Evolutionary conservation across 2,888 invertebrate genomes (phyloP), one percentile per base, ranked within the genome.

Genomic region (Epsilonema sp.): DNA sequence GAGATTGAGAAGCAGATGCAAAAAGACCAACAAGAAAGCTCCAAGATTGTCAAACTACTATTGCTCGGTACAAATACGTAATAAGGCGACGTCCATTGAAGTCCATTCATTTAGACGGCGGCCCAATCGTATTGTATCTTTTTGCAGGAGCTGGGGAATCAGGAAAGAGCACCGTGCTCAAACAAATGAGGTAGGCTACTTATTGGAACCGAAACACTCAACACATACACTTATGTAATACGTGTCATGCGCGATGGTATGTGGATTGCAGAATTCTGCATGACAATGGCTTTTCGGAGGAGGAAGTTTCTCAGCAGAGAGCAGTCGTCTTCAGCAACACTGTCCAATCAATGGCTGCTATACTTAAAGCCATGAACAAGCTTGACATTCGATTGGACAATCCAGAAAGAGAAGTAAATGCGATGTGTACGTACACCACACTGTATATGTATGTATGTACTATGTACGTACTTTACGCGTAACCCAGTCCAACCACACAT

Each of bases 251-350:
- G n/a, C n/a, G n/a, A n/a, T n/a, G n/a, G n/a, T n/a, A n/a, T n/a
- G n/a, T n/a, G n/a, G n/a, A n/a, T n/a, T n/a, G n/a, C n/a, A n/a
- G n/a, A 31, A 54, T 54, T 31, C 49, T 54, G 16, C 54, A 54
- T 49, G 50, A 45, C 37, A 44, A 43, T 24, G 54, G 54, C 22
- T 53, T 48, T 31, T 26, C 51, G 11, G 39, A 50, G 37, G 26
- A 46, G 23, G 50, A 53, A 16, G 26, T 53, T 16, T 37, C 44
- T n/a, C 43, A 46, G 16, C 31, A 49, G 42, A 44, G 46, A 26
- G 49, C 47, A 31, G 38, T 48, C 11, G 48, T 54, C 26, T 54
- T 52, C 43, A 52, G 51, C 45, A 53, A 53, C 43, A 43, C 49
- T 8, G 46, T 51, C 21, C 47, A 45, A 21, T 51, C 51, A 39